Percentiles rank a stretch among this genome's conserved stretches.
phyloP scores from a whole-genome alignment of 2,797 vertebrate genomes.

The Agapornis canus region DNA sequence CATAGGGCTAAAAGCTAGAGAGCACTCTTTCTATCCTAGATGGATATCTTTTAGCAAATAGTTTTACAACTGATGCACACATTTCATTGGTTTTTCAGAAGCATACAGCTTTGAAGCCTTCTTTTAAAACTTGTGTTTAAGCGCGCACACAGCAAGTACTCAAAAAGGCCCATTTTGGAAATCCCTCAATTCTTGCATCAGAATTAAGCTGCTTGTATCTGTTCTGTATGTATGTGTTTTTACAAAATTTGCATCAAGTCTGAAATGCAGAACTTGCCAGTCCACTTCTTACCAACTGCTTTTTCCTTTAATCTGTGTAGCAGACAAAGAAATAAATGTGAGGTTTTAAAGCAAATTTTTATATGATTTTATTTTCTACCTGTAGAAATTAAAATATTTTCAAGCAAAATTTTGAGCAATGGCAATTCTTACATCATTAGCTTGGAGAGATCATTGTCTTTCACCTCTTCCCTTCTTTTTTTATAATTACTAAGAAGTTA shows the following conservation, averaged over 20 bases:
- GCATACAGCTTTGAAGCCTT: not conserved
- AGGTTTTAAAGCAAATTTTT: not conserved
- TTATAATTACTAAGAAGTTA: not conserved
- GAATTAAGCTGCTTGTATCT: not conserved
- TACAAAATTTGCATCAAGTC: not conserved
- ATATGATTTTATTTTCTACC: not conserved
- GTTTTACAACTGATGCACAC: not conserved
- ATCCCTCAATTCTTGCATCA: not conserved
- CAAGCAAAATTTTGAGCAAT: not conserved
- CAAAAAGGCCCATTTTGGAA: not conserved
- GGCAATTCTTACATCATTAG: not conserved
- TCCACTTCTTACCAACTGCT: not conserved
- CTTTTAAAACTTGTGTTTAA: not conserved
- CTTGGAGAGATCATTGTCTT: not conserved
- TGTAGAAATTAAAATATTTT: not conserved
- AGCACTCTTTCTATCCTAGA: not conserved
- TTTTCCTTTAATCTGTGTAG: not conserved
- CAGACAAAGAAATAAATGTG: not conserved
- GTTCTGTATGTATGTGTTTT: not conserved
- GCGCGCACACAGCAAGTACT: rapidly evolving
- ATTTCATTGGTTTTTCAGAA: not conserved
- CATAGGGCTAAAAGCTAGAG: not conserved
- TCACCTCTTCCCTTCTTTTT: not conserved
- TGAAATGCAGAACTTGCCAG: not conserved
- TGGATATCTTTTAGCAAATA: not conserved